phyloP scores from a whole-genome alignment of 2,797 vertebrate species.

The Enteromius fasciolatus region DNA sequence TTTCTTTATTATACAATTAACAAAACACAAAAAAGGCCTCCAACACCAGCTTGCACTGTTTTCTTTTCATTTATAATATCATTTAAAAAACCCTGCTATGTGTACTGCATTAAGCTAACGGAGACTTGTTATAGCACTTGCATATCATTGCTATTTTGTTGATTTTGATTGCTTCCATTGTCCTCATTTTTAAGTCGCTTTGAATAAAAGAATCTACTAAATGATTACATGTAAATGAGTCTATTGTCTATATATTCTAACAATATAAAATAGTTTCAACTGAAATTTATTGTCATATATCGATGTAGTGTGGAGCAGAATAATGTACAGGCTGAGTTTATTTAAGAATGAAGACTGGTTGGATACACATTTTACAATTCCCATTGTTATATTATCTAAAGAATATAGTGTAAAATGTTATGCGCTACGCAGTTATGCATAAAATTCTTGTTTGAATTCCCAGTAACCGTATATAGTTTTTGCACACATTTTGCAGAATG shows the following conservation, averaged over 20 bases:
- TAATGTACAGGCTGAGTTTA: slow-evolving; percentile 36
- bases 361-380: slow-evolving; percentile 31
- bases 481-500: not conserved
- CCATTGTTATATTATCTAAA: not conserved
- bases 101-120: too few relatives aligned
- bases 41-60: too few relatives aligned
- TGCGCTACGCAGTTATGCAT: not conserved
- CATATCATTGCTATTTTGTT: too few relatives aligned
- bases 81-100: too few relatives aligned
- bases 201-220: not conserved
- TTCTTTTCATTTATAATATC: too few relatives aligned
- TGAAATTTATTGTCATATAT: not conserved
- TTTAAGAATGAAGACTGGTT: slow-evolving; percentile 50
- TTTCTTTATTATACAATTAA: too few relatives aligned
- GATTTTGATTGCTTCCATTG: not conserved
- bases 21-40: too few relatives aligned
- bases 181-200: not conserved
- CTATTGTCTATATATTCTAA: not conserved
- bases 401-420: not conserved
- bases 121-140: too few relatives aligned
- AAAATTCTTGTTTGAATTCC: not conserved
- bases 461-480: not conserved
- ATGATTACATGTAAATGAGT: not conserved
- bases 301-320: not conserved
- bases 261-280: not conserved